phyloP scores from a whole-genome alignment of 2,113 vertebrate genomes.

The Butastur rufipennis region DNA sequence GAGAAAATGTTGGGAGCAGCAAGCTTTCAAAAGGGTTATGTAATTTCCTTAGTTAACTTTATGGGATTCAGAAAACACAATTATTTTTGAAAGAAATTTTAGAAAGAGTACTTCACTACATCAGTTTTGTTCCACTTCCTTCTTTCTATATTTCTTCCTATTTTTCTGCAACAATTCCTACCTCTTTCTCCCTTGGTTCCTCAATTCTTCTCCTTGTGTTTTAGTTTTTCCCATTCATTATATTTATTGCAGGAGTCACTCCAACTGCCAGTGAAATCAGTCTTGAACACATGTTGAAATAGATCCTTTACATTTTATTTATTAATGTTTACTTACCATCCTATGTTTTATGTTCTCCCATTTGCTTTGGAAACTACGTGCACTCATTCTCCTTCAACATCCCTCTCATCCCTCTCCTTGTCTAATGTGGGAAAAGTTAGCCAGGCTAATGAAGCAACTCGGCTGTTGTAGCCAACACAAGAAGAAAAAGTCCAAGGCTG shows the following conservation, averaged over 20 bases:
- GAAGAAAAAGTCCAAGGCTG: not conserved
- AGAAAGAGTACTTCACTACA: not conserved
- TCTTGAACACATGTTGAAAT: not conserved
- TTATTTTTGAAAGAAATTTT: not conserved
- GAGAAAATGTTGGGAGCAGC: constrained; percentile 32
- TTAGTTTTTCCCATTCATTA: not conserved
- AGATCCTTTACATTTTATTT: not conserved
- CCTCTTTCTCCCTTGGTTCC: not conserved
- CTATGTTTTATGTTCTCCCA: not conserved
- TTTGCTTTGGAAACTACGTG: not conserved
- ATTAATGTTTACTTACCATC: not conserved
- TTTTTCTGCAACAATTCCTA: not conserved
- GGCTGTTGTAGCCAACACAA: not conserved
- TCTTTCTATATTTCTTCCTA: not conserved
- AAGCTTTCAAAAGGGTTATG: constrained; percentile 2
- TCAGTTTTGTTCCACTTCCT: not conserved
- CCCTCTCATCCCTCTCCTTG: not conserved
- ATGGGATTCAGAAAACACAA: not conserved
- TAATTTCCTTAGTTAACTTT: constrained; percentile 28
- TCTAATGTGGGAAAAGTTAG: not conserved
- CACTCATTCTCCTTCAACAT: not conserved
- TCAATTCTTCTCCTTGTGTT: not conserved
- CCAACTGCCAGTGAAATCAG: not conserved
- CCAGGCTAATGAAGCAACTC: not conserved
- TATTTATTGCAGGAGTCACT: not conserved